phyloP scores from a whole-genome alignment of 2,888 invertebrate genomes.

The Lasioglossum villosulum region DNA sequence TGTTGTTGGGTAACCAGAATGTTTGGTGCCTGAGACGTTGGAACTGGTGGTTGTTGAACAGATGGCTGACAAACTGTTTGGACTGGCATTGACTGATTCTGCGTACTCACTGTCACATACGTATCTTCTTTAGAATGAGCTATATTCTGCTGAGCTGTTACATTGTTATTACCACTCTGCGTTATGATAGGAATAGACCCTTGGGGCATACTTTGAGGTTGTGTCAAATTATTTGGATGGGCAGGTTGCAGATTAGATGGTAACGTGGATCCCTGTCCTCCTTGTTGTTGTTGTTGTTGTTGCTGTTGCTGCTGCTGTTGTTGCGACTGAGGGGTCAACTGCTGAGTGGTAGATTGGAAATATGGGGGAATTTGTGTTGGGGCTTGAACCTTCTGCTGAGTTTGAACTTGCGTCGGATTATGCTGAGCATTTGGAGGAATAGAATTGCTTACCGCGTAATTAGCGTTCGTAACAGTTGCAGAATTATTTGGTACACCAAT shows the following conservation, averaged over 20 bases:
- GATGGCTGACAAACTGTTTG: constrained; percentile 78
- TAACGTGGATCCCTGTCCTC: constrained; percentile 87
- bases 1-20: constrained; percentile 78
- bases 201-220: constrained; percentile 87
- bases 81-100: constrained; percentile 76
- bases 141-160: constrained; percentile 76
- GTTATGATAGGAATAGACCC: constrained; percentile 87
- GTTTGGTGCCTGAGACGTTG: constrained; percentile 76
- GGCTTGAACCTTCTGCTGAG: constrained; percentile 84
- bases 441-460: constrained; percentile 74
- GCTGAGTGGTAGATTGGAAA: constrained; percentile 76
- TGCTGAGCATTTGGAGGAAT: constrained; percentile 86
- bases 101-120: constrained; percentile 76
- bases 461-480: constrained; percentile 75
- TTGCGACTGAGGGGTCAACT: constrained; percentile 76
- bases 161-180: constrained; percentile 80
- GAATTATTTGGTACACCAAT: constrained; percentile 75
- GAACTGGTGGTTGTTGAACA: constrained; percentile 73
- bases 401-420: constrained; percentile 86
- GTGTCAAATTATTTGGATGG: constrained; percentile 86
- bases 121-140: constrained; percentile 77
- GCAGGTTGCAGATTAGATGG: constrained; percentile 87
- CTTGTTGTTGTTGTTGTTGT: constrained; percentile 71
- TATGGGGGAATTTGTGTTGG: constrained; percentile 81
- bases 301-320: constrained; percentile 81